Evolutionary conservation across 2,888 invertebrate species (phyloP).

Genomic region (Hyposoter dolosus): DNA sequence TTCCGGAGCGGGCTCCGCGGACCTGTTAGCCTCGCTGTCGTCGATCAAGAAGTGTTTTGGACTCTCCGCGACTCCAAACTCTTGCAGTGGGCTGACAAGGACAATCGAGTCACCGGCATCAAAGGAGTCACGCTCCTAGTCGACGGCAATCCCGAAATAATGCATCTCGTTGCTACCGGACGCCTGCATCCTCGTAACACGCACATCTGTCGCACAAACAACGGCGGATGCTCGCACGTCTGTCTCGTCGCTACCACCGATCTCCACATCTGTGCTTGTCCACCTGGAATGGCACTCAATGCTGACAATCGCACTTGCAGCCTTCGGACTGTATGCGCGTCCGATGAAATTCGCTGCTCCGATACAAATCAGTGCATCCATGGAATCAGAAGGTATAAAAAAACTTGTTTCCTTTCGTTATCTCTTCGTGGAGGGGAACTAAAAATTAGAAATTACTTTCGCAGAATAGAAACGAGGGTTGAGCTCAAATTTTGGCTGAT

Average conservation of each 20-base stretch:
- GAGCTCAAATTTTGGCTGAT: too few relatives aligned
- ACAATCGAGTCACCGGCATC: conserved; percentile 79
- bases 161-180: conserved; percentile 86
- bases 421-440: neutral
- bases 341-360: conserved; percentile 85
- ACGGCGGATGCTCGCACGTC: conserved; percentile 90
- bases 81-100: conserved; percentile 88
- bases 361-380: conserved; percentile 85
- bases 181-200: conserved; percentile 78
- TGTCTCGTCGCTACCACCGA: conserved; percentile 87
- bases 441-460: too few relatives aligned
- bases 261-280: conserved; percentile 87
- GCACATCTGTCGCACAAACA: conserved; percentile 87
- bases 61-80: conserved; percentile 86
- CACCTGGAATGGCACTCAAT: conserved; percentile 87
- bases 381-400: conserved; percentile 72
- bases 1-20: conserved; percentile 81
- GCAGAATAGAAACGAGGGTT: too few relatives aligned
- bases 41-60: conserved; percentile 91
- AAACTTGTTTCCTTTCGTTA: neutral
- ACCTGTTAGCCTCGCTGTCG: conserved; percentile 87
- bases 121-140: conserved; percentile 83
- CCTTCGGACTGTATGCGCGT: conserved; percentile 83
- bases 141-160: conserved; percentile 77
- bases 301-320: conserved; percentile 87